Percentiles rank a stretch among this genome's conserved stretches.
Conservation (phyloP, 1,140 invertebrate species). For the Heliconius hermathena region DNA sequence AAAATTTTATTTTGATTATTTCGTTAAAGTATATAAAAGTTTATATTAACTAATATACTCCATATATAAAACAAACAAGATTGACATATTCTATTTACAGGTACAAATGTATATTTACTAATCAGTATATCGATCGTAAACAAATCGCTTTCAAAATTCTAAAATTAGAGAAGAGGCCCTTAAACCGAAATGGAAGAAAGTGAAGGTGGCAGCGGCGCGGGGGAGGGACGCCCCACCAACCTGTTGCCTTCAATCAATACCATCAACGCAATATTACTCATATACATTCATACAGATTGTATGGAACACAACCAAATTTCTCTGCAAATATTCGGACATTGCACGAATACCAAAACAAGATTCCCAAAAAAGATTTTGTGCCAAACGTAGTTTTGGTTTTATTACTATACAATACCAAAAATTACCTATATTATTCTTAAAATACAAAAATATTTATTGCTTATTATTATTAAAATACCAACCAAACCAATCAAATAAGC, state of each 20-base stretch:
- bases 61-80: too few relatives aligned
- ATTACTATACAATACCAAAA: neutral
- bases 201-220: slow-evolving; percentile 57
- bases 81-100: neutral
- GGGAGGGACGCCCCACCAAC: slow-evolving; percentile 69
- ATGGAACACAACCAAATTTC: slow-evolving; percentile 27
- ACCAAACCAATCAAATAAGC: too few relatives aligned
- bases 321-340: slow-evolving; percentile 16
- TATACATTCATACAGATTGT: slow-evolving; percentile 30
- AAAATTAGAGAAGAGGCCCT: slow-evolving; percentile 47
- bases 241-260: slow-evolving; percentile 78
- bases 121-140: slow-evolving; percentile 6
- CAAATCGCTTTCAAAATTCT: slow-evolving; percentile 25
- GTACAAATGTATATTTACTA: neutral
- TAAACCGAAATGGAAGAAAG: slow-evolving; percentile 61
- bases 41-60: too few relatives aligned
- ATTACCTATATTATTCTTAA: too few relatives aligned
- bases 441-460: too few relatives aligned
- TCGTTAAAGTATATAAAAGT: too few relatives aligned
- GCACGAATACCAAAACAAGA: neutral
- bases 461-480: too few relatives aligned
- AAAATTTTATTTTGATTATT: too few relatives aligned
- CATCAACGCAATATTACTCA: slow-evolving; percentile 48
- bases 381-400: neutral
- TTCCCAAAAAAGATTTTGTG: neutral